These are phyloP conservation scores for Nymphalis urticae DNA, from an alignment of 2,888 invertebrate species.

Conservation along the genomic window DNA sequence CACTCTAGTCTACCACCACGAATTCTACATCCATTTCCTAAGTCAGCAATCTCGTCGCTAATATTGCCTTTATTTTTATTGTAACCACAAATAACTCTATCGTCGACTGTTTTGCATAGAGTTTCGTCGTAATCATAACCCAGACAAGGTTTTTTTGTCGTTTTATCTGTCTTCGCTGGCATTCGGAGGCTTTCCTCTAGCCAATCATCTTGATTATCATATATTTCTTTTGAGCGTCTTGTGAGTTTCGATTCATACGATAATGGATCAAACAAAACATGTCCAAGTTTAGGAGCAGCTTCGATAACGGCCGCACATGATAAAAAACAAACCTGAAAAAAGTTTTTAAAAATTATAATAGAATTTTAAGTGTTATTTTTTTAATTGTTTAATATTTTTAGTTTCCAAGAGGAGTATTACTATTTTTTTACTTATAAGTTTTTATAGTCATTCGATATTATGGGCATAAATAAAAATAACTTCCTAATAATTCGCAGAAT, in stretches of 20 bases:
- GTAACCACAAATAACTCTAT: constrained; percentile 66
- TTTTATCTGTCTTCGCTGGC: constrained; percentile 8
- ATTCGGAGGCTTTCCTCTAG: constrained; percentile 3
- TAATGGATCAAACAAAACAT: constrained; percentile 48
- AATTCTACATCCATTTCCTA: constrained; percentile 56
- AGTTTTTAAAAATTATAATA: not conserved
- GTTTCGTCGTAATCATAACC: constrained; percentile 59
- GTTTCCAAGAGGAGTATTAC: too few species aligned
- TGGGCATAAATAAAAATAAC: not conserved
- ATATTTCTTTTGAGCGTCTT: constrained; percentile 1
- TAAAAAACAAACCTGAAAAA: constrained; percentile 17
- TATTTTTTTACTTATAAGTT: too few species aligned
- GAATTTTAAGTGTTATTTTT: too few species aligned
- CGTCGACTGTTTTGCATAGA: constrained; percentile 53
- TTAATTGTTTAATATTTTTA: too few species aligned
- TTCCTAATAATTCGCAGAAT: not conserved
- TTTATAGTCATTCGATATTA: too few species aligned
- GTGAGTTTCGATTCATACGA: constrained; percentile 43
- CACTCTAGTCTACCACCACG: constrained; percentile 67
- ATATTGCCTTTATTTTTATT: constrained; percentile 55
- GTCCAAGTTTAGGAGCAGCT: constrained; percentile 55
- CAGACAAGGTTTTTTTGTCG: constrained; percentile 33
- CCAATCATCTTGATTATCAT: not conserved
- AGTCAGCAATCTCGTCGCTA: constrained; percentile 42
- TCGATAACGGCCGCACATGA: constrained; percentile 28